Percentiles rank a stretch among this genome's conserved stretches.
These are phyloP conservation scores for Xylophagus ater DNA, from an alignment of 2,888 invertebrate species.

Conservation along the genomic window DNA sequence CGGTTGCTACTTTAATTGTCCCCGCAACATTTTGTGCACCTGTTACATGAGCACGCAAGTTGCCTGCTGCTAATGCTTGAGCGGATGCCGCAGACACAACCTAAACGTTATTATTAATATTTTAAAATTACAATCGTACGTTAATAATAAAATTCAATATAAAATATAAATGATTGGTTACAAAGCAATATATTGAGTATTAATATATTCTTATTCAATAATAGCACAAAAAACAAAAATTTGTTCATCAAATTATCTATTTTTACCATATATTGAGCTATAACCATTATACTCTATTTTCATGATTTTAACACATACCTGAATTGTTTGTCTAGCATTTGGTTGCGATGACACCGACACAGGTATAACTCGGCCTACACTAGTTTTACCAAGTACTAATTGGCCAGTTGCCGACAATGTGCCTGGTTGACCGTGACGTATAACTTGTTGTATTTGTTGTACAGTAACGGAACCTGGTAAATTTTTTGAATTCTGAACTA, in stretches of 20 bases:
- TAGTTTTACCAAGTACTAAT: constrained; percentile 48
- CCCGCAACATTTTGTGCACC: constrained; percentile 39
- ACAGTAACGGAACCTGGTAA: constrained; percentile 53
- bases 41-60: constrained; percentile 42
- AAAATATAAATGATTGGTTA: too few species aligned
- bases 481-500: constrained; percentile 52
- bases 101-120: constrained; percentile 25
- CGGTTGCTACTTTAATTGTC: constrained; percentile 43
- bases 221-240: not conserved
- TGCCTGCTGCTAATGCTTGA: constrained; percentile 40
- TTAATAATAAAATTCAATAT: too few species aligned
- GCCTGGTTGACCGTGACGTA: constrained; percentile 48
- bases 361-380: constrained; percentile 54
- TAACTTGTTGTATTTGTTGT: constrained; percentile 64
- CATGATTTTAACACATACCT: constrained; percentile 26
- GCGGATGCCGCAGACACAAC: constrained; percentile 47
- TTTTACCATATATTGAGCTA: not conserved
- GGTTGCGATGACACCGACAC: constrained; percentile 48
- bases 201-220: too few species aligned
- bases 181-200: too few species aligned
- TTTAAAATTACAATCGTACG: too few species aligned
- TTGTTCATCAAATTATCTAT: not conserved
- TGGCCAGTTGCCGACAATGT: constrained; percentile 38
- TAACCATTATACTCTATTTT: constrained; percentile 21
- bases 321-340: constrained; percentile 46